Evolutionary conservation across 2,797 vertebrate genomes (phyloP), one percentile per base, ranked within the genome.

Genomic region (Poecilia gillii): DNA sequence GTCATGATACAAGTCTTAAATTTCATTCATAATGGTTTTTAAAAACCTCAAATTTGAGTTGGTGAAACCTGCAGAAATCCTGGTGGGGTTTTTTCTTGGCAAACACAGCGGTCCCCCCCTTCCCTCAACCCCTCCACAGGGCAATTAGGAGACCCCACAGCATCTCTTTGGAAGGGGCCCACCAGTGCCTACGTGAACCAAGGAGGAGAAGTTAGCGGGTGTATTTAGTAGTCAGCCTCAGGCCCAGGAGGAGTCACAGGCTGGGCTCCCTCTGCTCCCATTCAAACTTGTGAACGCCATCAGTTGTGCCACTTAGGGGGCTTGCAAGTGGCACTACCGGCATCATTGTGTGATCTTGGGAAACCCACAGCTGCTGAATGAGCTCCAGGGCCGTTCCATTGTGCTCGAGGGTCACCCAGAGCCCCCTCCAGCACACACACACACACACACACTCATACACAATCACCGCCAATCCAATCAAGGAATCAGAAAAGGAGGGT

Each of bases 321-420:
- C 93, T 95, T 95, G 94, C 94, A 95, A 95, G 93, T 96, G 95
- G 93, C 90, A 87, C 86, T 85, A 92, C 95, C 93, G 88, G 90
- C 93, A 92, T 94, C 95, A 96, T 97, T 97, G 96, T 97, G 91
- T 93, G 90, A 91, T 94, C 95, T 94, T 97, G 95, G 96, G 96
- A 97, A 96, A 94, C 85, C 78, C 80, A 95, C 97, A 97, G 97
- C 97, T 98, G 97, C 92, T 95, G 90, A 95, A 94, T 95, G 93
- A 94, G 94, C 91, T 93, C 90, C 89, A 85, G 91, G 94, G 91
- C 84, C 66, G 90, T 78, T 90, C 93, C 91, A 92, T 95, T 96
- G 95, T 95, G 92, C 81, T 93, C 75, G 78, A 93, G 94, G 94
- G 94, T 94, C 83, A 81, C 88, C 85, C 92, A 81, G 49, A 14